Conservation (phyloP, 2,113 vertebrate species). For the Heterotis niloticus region DNA sequence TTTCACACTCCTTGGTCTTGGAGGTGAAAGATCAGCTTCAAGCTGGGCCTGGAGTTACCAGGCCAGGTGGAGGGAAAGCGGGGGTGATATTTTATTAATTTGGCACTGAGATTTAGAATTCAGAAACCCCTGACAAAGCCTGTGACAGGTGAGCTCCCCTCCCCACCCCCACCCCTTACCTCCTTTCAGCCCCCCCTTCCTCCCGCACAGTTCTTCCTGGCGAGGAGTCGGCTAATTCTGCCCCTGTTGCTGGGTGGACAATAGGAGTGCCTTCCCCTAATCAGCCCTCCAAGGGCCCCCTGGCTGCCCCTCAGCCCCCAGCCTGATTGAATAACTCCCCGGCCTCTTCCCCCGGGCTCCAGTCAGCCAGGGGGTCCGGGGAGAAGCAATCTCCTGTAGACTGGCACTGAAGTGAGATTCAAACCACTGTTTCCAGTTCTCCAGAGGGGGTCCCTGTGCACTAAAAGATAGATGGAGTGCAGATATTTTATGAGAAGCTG, state of each 20-base stretch:
- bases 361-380: conserved; percentile 78
- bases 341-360: conserved; percentile 72
- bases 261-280: conserved; percentile 97
- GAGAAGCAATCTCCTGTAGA: conserved; percentile 81
- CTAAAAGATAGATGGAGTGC: conserved; percentile 82
- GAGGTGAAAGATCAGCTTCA: conserved; percentile 74
- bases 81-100: conserved; percentile 85
- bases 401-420: conserved; percentile 84
- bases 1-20: background rate
- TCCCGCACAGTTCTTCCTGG: conserved; percentile 89
- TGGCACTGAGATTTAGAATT: conserved; percentile 78
- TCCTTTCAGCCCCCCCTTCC: background rate
- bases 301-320: conserved; percentile 68
- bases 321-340: conserved; percentile 87
- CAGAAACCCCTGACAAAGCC: conserved; percentile 84
- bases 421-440: conserved; percentile 84
- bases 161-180: conserved; percentile 15
- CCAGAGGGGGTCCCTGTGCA: conserved; percentile 72
- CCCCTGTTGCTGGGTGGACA: conserved; percentile 90
- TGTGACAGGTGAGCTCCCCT: conserved; percentile 83
- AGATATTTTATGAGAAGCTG: conserved; percentile 84
- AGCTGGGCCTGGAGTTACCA: conserved; percentile 69
- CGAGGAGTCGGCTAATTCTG: conserved; percentile 94
- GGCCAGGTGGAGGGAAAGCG: conserved; percentile 73
- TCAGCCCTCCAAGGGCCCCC: conserved; percentile 97